Percentiles rank a stretch among this genome's conserved stretches.
Evolutionary conservation across 2,797 vertebrate genomes (phyloP).

Genomic region (Molossus alvarezi): DNA sequence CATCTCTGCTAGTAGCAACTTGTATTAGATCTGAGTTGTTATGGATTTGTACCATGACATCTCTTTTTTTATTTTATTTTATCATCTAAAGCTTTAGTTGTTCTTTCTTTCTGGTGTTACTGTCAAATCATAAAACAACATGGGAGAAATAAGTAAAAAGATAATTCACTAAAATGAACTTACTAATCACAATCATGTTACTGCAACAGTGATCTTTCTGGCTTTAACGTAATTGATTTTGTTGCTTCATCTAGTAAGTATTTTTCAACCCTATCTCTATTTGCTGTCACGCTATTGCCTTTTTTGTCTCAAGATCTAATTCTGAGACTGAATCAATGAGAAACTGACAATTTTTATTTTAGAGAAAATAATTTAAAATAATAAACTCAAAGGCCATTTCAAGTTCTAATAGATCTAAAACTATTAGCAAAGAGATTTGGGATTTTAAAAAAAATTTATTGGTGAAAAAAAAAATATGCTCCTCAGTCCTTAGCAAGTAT

Average conservation of each 20-base stretch:
- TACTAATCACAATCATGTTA: neutral
- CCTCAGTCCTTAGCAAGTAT: neutral
- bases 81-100: neutral
- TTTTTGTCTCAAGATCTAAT: neutral
- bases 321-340: neutral
- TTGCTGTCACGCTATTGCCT: neutral
- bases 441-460: neutral
- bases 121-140: neutral
- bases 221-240: neutral
- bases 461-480: neutral
- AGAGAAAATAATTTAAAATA: slow-evolving; percentile 15
- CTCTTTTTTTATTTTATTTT: neutral
- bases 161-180: neutral
- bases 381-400: slow-evolving; percentile 3
- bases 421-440: neutral
- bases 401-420: neutral
- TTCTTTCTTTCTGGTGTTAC: neutral
- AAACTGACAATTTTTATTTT: neutral
- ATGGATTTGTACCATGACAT: neutral
- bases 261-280: slow-evolving; percentile 12
- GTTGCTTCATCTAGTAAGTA: neutral
- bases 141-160: neutral
- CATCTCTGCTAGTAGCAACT: neutral
- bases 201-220: neutral
- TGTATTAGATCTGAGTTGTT: neutral